Evolutionary conservation across 2,113 vertebrate species (phyloP), one percentile per base, ranked within the genome.

Genomic region (Thunnus thynnus): DNA sequence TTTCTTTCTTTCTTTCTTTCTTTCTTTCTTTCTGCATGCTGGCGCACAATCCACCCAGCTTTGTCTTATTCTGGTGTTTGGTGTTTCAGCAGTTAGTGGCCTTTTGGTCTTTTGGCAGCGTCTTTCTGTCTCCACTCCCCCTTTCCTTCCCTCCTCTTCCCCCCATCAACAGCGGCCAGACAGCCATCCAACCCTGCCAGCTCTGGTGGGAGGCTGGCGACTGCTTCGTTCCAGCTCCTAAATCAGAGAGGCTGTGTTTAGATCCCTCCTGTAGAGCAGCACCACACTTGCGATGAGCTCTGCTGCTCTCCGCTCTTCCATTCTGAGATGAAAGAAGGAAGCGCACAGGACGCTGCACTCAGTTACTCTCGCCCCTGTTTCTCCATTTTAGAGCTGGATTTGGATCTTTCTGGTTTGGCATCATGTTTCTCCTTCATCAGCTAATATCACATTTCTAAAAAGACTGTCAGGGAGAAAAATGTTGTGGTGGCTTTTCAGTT

Each of bases 241-340:
- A 93, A 91, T 88, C 91, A 89, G 82, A 80, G 78, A 69, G 85
- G 70, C 74, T 77, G 86, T 86, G 85, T 90, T 86, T 81, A 78
- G 79, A 82, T 65, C 87, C 81, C 87, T 75, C 86, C 71, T n/a
- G 76, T 41, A 41, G 79, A 83, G 89, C 74, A 8, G 50, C 51
- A 27, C 84, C 71, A 36, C 84, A 65, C 79, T 85, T 60, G 83
- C 13, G 61, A 62, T 67, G 55, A 87, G 82, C 80, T 72, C 82
- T 12, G 20, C 72, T 78, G 64, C 3, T n/a, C 64, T 72, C 46
- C 58, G 13, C 75, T 86, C 73, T 32, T 78, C 74, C 36, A 13
- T 46, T 25, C 22, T 7, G 17, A 70, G 62, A 83, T 79, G 78
- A 88, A 88, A 70, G 72, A 56, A 75, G 57, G 71, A 78, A 6